Conservation (phyloP, 2,888 invertebrate genomes). For the Pseudococcus jackbeardsleyi region DNA sequence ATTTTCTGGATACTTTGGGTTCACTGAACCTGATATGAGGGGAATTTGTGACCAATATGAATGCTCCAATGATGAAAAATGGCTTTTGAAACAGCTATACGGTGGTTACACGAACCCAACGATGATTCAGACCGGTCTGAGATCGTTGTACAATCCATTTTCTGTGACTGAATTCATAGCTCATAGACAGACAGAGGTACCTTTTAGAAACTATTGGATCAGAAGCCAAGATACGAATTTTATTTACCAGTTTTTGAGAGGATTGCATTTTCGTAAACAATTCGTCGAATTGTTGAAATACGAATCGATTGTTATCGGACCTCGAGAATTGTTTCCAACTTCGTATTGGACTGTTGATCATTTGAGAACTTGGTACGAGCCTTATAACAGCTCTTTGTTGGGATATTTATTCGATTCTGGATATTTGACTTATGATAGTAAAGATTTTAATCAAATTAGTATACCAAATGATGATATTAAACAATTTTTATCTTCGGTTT, state of each 20-base stretch:
- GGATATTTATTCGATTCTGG: background rate
- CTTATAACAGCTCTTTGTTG: background rate
- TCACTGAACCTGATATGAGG: background rate
- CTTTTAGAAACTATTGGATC: conserved; percentile 1
- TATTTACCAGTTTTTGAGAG: background rate
- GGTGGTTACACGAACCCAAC: background rate
- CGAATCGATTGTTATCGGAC: background rate
- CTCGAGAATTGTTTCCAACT: background rate
- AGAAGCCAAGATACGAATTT: background rate
- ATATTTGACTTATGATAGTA: background rate
- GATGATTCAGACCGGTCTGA: background rate
- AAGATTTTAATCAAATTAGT: background rate
- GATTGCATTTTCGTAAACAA: background rate
- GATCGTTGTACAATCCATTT: background rate
- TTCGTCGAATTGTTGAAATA: conserved; percentile 19
- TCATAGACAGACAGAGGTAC: background rate
- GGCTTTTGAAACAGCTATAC: background rate
- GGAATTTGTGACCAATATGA: background rate
- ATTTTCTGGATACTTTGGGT: background rate
- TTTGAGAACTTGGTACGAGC: background rate
- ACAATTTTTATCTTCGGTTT: background rate
- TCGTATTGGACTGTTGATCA: background rate
- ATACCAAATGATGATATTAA: background rate
- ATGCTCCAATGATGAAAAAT: background rate
- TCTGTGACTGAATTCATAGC: background rate